These are phyloP conservation scores for Caenorhabditis brenneri DNA, from an alignment of 1,140 invertebrate species.

Conservation along the genomic window DNA sequence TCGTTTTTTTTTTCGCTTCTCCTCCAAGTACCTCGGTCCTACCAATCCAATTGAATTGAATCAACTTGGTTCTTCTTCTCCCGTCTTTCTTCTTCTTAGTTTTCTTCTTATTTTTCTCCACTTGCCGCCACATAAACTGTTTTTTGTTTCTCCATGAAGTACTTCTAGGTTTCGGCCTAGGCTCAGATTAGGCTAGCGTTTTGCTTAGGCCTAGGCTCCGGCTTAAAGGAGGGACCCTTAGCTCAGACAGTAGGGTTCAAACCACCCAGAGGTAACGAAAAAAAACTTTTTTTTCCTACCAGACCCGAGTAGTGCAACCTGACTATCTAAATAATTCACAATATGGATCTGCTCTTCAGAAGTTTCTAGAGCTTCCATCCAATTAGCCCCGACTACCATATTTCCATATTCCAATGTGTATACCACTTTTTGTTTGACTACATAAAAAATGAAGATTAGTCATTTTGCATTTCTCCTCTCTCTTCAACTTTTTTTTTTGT, in stretches of 20 bases:
- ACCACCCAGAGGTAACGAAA: too few relatives aligned
- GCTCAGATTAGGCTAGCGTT: too few relatives aligned
- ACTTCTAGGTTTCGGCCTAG: too few relatives aligned
- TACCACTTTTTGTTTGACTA: not conserved
- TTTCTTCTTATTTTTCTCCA: too few relatives aligned
- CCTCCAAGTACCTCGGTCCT: too few relatives aligned
- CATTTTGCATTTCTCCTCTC: not conserved
- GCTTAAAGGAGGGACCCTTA: too few relatives aligned
- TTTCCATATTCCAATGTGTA: not conserved
- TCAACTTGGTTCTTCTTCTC: not conserved
- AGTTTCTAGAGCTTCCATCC: not conserved
- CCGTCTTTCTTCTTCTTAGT: too few relatives aligned
- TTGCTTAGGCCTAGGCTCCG: too few relatives aligned
- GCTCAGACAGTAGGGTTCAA: too few relatives aligned
- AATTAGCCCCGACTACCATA: not conserved
- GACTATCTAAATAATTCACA: not conserved
- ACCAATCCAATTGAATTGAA: conserved; percentile 27
- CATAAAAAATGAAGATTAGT: not conserved
- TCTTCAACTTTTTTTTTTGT: not conserved
- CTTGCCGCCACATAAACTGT: not conserved
- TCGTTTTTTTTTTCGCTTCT: not conserved
- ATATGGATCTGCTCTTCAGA: not conserved
- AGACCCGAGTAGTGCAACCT: not conserved
- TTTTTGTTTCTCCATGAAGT: not conserved
- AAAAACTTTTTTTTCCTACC: too few relatives aligned